A percentile compares a stretch with the other conserved stretches of the same genome.
Evolutionary conservation across 2,888 invertebrate species (phyloP).

Genomic region (Caenorhabditis plicata): DNA sequence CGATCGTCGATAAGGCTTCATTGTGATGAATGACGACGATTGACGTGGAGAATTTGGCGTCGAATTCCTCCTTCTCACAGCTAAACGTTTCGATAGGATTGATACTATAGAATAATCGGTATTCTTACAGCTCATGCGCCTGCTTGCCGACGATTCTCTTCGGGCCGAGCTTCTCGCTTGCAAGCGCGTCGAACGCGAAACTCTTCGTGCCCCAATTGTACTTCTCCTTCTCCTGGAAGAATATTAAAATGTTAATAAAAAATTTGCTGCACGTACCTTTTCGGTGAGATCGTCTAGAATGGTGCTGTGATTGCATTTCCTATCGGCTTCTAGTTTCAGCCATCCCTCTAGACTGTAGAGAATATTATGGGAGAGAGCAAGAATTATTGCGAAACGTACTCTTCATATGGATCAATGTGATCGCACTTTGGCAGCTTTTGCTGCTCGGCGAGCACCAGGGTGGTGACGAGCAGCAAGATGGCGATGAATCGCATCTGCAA

Average conservation of each 20-base stretch:
- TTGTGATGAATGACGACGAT: conserved; percentile 98
- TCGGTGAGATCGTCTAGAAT: conserved; percentile 14
- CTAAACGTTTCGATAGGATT: too few species aligned
- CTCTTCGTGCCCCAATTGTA: conserved; percentile 75
- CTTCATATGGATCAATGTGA: conserved; percentile 42
- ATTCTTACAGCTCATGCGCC: conserved; percentile 76
- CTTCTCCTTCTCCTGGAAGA: conserved; percentile 24
- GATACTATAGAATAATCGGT: too few species aligned
- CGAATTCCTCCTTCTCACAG: conserved; percentile 48
- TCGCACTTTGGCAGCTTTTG: conserved; percentile 41
- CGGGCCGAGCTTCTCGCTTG: conserved; percentile 83
- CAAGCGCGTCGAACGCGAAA: conserved; percentile 87
- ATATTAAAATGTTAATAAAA: too few species aligned
- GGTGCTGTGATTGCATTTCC: conserved; percentile 28
- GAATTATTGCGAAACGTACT: conserved; percentile 20
- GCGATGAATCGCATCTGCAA: conserved; percentile 11
- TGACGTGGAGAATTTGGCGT: conserved; percentile 49
- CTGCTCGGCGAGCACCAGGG: background rate
- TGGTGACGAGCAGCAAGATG: conserved; percentile 2
- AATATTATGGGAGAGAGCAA: background rate
- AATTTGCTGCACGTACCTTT: conserved; percentile 1
- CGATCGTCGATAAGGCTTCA: conserved; percentile 93
- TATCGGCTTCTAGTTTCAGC: conserved; percentile 10
- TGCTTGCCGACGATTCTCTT: conserved; percentile 83
- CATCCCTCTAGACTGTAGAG: conserved; percentile 23